Evolutionary conservation across 2,113 vertebrate species (phyloP), one percentile per base, ranked within the genome.

Genomic region (Calonectris borealis): DNA sequence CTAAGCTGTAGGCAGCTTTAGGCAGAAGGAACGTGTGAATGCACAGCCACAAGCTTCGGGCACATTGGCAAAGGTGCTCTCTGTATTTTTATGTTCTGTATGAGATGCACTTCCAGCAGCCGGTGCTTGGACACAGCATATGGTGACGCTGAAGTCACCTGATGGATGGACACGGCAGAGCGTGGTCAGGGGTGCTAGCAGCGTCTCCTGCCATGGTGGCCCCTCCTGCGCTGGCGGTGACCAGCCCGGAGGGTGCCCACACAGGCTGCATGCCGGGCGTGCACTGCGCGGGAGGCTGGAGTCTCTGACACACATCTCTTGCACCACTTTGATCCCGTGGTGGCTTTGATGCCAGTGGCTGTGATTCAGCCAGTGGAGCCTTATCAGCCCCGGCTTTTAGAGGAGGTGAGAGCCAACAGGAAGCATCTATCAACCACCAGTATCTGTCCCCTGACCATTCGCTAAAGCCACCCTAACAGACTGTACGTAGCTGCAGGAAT

Each of bases 141-240:
- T 0, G 2, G 38, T 38, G 73, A 54, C 18, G 11, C 49, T 9
- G 65, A 24, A 9, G 48, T 8, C 17, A 2, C 52, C 46, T 3
- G 13, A 31, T 1, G 38, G 65, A 11, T 6, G 36, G 77, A 7
- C 48, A 2, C 0, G 4, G 77, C 65, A 10, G 52, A 32, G n/a
- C 4, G 6, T 2, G 2, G 36, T 18, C 11, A 16, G 18, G 51
- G 66, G 66, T 26, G 44, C 10, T 2, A 2, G 44, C 83, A 26
- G 19, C 2, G 0, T 29, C 68, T 51, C 57, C 42, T 13, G 54
- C 40, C 2, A 0, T 3, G 17, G 65, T 24, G 60, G 27, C 55
- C 49, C 5, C 10, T 51, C 42, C 55, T 21, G 61, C 1, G 7
- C 27, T 1, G 0, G n/a, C 1, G 2, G 51, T 13, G 69, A 3